Conservation (phyloP, 2,888 invertebrate species). For the Zygaena filipendulae region DNA sequence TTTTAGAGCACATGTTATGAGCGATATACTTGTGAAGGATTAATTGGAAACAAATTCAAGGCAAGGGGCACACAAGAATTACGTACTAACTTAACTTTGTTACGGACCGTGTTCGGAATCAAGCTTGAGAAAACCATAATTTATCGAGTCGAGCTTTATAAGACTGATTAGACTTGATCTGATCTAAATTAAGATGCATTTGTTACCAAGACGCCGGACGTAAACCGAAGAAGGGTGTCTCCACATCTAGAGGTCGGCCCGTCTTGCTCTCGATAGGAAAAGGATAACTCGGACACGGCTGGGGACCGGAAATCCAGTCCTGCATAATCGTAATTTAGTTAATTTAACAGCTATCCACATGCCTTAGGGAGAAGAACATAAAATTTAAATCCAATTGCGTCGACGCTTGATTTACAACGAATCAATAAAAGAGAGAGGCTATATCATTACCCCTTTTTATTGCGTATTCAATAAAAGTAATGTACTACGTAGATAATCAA, state of each 20-base stretch:
- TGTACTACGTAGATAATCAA: constrained; percentile 31
- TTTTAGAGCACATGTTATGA: constrained; percentile 38
- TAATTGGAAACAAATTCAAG: constrained; percentile 34
- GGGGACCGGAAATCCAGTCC: constrained; percentile 18
- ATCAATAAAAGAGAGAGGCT: constrained; percentile 61
- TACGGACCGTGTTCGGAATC: no score
- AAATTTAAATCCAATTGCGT: constrained; percentile 61
- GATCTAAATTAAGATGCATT: no score
- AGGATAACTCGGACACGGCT: no score
- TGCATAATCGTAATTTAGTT: constrained; percentile 39
- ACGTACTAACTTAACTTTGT: no score
- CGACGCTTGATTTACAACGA: constrained; percentile 62
- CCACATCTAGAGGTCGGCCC: no score
- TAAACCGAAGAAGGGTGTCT: no score
- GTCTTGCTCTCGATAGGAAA: no score
- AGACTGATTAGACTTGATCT: no score
- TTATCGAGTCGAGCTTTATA: no score
- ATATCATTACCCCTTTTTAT: constrained; percentile 61
- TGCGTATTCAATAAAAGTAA: constrained; percentile 61
- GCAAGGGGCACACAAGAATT: constrained; percentile 8
- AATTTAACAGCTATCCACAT: constrained; percentile 47
- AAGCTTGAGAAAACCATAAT: no score
- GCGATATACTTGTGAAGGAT: constrained; percentile 26
- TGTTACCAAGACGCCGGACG: no score
- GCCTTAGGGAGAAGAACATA: constrained; percentile 47